phyloP scores from a whole-genome alignment of 2,888 invertebrate species.

The Molanna angustata region DNA sequence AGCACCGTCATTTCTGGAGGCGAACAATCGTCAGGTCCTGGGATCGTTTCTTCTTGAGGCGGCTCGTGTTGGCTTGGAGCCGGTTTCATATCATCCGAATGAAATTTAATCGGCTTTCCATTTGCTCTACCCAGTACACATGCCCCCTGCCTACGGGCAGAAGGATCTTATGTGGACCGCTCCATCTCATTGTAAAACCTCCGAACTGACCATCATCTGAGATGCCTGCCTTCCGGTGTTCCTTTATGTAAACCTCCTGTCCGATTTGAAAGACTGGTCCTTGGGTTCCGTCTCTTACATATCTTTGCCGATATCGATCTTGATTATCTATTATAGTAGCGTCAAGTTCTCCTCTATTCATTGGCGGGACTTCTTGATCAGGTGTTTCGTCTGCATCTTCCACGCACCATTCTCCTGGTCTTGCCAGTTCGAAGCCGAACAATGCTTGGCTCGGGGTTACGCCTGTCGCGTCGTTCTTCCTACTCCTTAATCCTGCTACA shows the following conservation, averaged over 20 bases:
- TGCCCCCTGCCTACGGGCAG: neutral
- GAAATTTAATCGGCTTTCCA: too few relatives aligned
- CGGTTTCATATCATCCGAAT: too few relatives aligned
- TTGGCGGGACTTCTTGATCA: neutral
- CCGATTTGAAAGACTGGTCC: neutral
- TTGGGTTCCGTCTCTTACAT: too few relatives aligned
- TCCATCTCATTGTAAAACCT: neutral
- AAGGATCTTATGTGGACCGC: neutral
- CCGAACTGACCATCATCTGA: neutral
- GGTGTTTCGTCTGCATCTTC: conserved; percentile 18
- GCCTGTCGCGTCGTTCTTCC: neutral
- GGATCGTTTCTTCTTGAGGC: too few relatives aligned
- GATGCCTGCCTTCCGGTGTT: neutral
- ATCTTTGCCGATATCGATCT: too few relatives aligned
- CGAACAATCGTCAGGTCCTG: too few relatives aligned
- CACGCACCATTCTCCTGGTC: conserved; percentile 6
- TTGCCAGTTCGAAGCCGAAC: neutral
- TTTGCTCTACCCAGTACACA: neutral
- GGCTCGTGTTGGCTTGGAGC: too few relatives aligned
- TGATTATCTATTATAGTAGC: too few relatives aligned
- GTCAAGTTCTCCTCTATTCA: neutral
- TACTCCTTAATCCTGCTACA: too few relatives aligned
- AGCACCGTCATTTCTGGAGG: too few relatives aligned
- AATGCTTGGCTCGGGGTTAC: conserved; percentile 3
- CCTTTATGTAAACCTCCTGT: neutral